Percentiles rank a stretch among this genome's conserved stretches.
These are phyloP conservation scores for Gyps fulvus DNA, from an alignment of 2,113 vertebrate species.

Conservation along the genomic window DNA sequence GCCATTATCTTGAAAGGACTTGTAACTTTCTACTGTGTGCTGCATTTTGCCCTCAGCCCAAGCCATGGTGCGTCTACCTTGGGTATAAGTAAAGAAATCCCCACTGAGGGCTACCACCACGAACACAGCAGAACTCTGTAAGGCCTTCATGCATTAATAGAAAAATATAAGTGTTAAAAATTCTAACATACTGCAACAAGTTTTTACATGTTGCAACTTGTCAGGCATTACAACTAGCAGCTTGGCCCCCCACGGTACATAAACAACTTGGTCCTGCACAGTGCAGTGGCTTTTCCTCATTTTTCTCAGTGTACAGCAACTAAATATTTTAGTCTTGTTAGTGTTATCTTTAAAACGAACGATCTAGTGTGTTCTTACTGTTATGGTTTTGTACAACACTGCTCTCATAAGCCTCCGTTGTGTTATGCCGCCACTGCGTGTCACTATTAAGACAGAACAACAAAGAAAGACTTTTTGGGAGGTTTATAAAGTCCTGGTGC, in stretches of 20 bases:
- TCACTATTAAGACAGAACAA: conserved; percentile 38
- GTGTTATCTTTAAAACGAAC: not conserved
- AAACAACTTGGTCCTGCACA: not conserved
- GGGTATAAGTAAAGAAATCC: not conserved
- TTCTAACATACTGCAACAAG: not conserved
- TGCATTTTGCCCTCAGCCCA: not conserved
- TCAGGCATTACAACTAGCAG: not conserved
- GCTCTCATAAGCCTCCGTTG: not conserved
- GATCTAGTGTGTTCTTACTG: not conserved
- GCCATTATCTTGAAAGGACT: not conserved
- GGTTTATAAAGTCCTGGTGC: not conserved
- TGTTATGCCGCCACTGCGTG: not conserved
- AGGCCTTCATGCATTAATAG: not conserved
- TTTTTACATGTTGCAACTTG: not conserved
- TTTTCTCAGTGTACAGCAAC: not conserved
- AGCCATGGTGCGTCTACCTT: not conserved
- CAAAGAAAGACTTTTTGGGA: not conserved
- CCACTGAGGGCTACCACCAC: rapidly evolving
- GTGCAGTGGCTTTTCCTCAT: not conserved
- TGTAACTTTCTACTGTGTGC: not conserved
- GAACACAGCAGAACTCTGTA: not conserved
- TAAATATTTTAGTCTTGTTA: not conserved
- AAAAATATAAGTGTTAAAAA: not conserved
- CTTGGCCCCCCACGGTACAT: rapidly evolving
- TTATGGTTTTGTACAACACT: not conserved